Conservation (phyloP, 2,888 invertebrate genomes). For the Synanthedon formicaeformis region DNA sequence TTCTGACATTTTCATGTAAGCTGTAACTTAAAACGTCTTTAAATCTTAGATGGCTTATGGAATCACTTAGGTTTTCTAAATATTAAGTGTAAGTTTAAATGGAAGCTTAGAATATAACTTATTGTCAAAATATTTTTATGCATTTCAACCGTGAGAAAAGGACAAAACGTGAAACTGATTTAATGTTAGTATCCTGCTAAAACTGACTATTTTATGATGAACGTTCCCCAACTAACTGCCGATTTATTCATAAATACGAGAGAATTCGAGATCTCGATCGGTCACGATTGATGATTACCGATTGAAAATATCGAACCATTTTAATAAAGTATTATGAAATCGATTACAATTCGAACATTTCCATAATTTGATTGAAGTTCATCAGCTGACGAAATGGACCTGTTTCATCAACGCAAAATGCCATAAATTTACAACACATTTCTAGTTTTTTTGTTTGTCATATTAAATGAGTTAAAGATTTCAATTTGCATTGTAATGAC, state of each 20-base stretch:
- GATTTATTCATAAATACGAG: constrained; percentile 1
- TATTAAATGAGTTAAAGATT: too few relatives aligned
- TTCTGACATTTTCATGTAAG: too few relatives aligned
- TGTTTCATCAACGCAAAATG: too few relatives aligned
- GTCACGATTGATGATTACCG: background rate
- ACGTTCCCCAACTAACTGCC: constrained; percentile 1
- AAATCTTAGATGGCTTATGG: too few relatives aligned
- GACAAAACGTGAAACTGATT: background rate
- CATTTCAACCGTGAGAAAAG: constrained; percentile 12
- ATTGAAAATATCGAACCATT: background rate
- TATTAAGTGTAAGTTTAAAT: too few relatives aligned
- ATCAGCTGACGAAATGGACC: too few relatives aligned
- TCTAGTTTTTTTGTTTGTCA: too few relatives aligned
- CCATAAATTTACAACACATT: too few relatives aligned
- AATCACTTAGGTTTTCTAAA: too few relatives aligned
- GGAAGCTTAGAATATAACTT: too few relatives aligned
- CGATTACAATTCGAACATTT: background rate
- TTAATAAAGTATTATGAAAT: background rate
- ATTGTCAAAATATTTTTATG: background rate
- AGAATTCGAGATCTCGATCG: background rate
- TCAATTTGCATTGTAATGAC: too few relatives aligned
- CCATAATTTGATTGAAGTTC: background rate
- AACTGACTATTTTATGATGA: constrained; percentile 1
- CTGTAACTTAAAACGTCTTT: too few relatives aligned
- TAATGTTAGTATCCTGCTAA: background rate